Conservation (phyloP, 1,140 invertebrate genomes). For the Aphidius gifuensis region DNA sequence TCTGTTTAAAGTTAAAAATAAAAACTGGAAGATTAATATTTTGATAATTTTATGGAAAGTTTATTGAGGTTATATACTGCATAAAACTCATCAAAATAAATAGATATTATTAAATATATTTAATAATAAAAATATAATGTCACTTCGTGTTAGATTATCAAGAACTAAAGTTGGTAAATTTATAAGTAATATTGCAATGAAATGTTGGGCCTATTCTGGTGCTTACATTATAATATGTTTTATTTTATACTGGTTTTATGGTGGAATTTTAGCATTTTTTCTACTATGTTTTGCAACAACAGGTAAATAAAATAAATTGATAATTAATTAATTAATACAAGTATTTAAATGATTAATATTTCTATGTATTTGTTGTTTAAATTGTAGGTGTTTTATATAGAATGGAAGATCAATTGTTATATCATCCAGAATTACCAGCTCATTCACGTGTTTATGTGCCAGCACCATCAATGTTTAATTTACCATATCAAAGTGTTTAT, state of each 20-base stretch:
- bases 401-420: constrained; percentile 81
- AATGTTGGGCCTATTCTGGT: constrained; percentile 59
- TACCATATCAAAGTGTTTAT: constrained; percentile 83
- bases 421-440: constrained; percentile 83
- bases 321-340: background rate
- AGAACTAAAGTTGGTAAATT: constrained; percentile 39
- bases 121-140: constrained; percentile 34
- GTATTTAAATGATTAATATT: background rate
- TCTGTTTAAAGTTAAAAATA: too few relatives aligned
- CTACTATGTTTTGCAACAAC: constrained; percentile 66
- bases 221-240: constrained; percentile 65
- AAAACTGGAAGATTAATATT: too few relatives aligned
- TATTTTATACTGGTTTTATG: constrained; percentile 79
- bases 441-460: constrained; percentile 84
- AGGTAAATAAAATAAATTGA: constrained; percentile 55
- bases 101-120: background rate
- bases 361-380: constrained; percentile 23
- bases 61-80: too few relatives aligned
- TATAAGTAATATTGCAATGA: constrained; percentile 44
- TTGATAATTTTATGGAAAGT: too few relatives aligned
- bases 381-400: constrained; percentile 75
- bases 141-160: constrained; percentile 37
- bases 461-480: constrained; percentile 75
- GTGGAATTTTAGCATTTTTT: constrained; percentile 67
- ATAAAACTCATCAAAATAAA: background rate